Evolutionary conservation across 35 echinoderm and acorn worm species (phyloP), one percentile per base, ranked within the genome.

Genomic region (Nesometra sesokonis): DNA sequence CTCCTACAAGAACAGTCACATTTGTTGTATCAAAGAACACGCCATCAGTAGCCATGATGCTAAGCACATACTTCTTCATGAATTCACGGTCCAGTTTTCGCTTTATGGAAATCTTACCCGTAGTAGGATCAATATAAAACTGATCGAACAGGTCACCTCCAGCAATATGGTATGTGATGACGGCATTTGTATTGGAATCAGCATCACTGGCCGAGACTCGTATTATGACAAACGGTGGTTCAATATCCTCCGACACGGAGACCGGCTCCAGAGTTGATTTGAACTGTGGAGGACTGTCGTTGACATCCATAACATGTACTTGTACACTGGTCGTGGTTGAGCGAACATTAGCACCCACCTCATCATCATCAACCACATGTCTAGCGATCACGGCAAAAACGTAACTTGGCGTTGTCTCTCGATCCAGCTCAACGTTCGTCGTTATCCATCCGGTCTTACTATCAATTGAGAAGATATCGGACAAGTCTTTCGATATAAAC

Each of bases 221-320:
- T 21, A 78, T 91, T 0, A 91, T 79, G 0, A 91, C 80, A 0
- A 89, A 89, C 13, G 92, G 89, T 0, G 87, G 78, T 3, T 91
- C 57, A 35, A 57, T 90, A 36, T 87, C 81, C 52, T 97, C 95
- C 0, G 79, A 38, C 32, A 97, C 80, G 11, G 47, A 35, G 32
- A 89, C 91, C 0, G 91, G 46, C 67, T 94, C 91, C 23, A 82
- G 27, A 13, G 82, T 34, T 17, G 84, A 35, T 39, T 77, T 85
- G 34, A 97, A 97, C 27, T 76, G 89, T 30, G 95, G 95, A 0
- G 95, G 95, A 1, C 92, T 94, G 78, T 97, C 95, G 46, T 97
- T 97, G 67, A 91, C 84, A 78, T 97, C 95, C 77, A 88, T 88
- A 13, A 97, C 86, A 13, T 39, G 31, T n/a, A 97, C 85, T 29